These are phyloP conservation scores for Mico argentatus DNA, from an alignment of 2,797 vertebrate species.

Conservation along the genomic window DNA sequence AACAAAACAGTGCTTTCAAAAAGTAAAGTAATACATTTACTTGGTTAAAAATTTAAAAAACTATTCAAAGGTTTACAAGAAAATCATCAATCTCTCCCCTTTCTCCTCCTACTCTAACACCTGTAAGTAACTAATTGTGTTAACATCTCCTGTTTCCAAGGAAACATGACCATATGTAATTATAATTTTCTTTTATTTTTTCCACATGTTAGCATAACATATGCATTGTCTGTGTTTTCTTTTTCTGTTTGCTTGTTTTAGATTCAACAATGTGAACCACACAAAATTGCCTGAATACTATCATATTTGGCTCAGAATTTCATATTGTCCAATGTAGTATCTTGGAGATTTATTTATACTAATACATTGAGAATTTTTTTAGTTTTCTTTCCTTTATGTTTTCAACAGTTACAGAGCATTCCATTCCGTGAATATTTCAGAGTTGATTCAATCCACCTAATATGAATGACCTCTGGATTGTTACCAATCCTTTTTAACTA, in stretches of 20 bases:
- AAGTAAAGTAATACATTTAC: neutral
- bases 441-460: neutral
- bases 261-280: neutral
- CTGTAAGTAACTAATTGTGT: neutral
- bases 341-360: neutral
- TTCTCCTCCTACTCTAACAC: neutral
- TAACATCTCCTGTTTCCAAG: neutral
- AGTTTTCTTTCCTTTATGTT: neutral
- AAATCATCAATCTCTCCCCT: neutral
- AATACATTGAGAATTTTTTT: neutral
- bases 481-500: neutral
- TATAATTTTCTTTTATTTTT: neutral
- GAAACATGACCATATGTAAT: neutral
- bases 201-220: neutral
- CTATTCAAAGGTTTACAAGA: neutral
- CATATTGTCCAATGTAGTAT: neutral
- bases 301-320: neutral
- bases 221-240: neutral
- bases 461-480: neutral
- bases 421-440: neutral
- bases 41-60: neutral
- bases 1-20: neutral
- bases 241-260: neutral
- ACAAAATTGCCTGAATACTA: neutral
- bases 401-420: neutral